Evolutionary conservation across 2,888 invertebrate species (phyloP).

Genomic region (Furcula furcula): DNA sequence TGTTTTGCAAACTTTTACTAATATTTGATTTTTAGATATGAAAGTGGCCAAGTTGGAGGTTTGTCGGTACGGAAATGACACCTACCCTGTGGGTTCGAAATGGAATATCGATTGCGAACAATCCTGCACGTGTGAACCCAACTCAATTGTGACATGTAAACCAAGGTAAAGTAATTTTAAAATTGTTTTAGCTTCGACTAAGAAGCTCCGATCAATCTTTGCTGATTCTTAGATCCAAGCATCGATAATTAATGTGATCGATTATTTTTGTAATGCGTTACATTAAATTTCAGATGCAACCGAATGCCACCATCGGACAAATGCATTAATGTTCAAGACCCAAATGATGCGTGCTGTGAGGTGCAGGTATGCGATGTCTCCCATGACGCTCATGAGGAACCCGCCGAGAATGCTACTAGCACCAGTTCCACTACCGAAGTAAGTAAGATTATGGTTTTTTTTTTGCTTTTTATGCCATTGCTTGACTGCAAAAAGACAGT

Average conservation of each 20-base stretch:
- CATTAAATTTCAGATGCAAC: slow-evolving; percentile 83
- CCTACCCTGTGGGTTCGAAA: slow-evolving; percentile 86
- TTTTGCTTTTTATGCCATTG: no score
- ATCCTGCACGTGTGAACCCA: slow-evolving; percentile 88
- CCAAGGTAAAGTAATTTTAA: slow-evolving; percentile 73
- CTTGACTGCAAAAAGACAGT: no score
- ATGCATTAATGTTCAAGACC: slow-evolving; percentile 91
- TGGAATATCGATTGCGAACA: slow-evolving; percentile 91
- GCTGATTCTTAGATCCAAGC: no score
- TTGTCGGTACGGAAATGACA: slow-evolving; percentile 85
- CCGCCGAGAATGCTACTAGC: slow-evolving; percentile 50
- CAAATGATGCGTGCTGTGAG: slow-evolving; percentile 92
- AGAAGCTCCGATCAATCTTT: no score
- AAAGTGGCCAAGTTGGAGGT: slow-evolving; percentile 52
- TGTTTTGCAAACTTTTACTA: slow-evolving; percentile 9
- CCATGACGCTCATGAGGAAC: slow-evolving; percentile 87
- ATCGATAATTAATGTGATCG: no score
- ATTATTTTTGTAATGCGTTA: no score
- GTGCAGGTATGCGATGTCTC: slow-evolving; percentile 93
- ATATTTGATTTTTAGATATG: slow-evolving; percentile 37
- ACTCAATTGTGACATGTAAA: slow-evolving; percentile 87
- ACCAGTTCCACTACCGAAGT: slow-evolving; percentile 39
- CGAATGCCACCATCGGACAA: slow-evolving; percentile 83
- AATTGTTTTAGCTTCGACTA: background rate
- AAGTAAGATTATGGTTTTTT: no score